Evolutionary conservation across 2,113 vertebrate genomes (phyloP).

Genomic region (Seriola dumerili): DNA sequence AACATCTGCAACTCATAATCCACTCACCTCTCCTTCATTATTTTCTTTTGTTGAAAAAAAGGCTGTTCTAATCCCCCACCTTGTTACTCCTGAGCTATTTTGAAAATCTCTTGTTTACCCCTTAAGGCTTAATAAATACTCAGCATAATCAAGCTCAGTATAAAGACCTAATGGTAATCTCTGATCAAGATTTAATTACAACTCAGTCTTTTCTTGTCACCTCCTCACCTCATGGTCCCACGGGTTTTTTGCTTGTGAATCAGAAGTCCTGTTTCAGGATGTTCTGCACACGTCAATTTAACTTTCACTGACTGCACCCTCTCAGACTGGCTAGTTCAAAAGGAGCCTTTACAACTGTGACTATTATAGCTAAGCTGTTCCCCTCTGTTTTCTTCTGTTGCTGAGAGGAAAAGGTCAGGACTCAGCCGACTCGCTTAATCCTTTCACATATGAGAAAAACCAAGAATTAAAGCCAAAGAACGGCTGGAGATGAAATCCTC

Average conservation of each 20-base stretch:
- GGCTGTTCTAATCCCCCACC: neutral
- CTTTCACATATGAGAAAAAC: constrained; percentile 46
- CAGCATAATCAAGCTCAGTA: neutral
- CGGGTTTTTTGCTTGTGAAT: neutral
- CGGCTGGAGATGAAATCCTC: constrained; percentile 23
- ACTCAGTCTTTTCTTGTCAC: constrained; percentile 2
- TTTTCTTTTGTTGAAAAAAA: neutral
- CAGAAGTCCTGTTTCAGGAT: constrained; percentile 2
- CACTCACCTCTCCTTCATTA: neutral
- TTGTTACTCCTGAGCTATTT: neutral
- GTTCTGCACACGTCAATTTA: neutral
- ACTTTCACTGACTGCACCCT: neutral
- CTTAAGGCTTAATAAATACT: constrained; percentile 28
- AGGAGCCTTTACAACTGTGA: constrained; percentile 4
- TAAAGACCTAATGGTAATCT: constrained; percentile 1
- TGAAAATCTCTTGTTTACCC: constrained; percentile 47
- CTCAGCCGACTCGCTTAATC: constrained; percentile 56
- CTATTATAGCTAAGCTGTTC: constrained; percentile 19
- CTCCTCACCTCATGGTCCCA: neutral
- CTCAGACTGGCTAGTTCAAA: neutral
- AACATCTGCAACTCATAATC: constrained; percentile 52
- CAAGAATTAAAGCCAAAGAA: constrained; percentile 48
- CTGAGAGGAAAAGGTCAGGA: constrained; percentile 35
- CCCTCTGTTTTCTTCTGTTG: constrained; percentile 30
- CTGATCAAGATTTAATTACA: constrained; percentile 7